Percentiles rank a stretch among this genome's conserved stretches.
These are phyloP conservation scores for Cheumatopsyche charites DNA, from an alignment of 1,140 invertebrate species.

Conservation along the genomic window DNA sequence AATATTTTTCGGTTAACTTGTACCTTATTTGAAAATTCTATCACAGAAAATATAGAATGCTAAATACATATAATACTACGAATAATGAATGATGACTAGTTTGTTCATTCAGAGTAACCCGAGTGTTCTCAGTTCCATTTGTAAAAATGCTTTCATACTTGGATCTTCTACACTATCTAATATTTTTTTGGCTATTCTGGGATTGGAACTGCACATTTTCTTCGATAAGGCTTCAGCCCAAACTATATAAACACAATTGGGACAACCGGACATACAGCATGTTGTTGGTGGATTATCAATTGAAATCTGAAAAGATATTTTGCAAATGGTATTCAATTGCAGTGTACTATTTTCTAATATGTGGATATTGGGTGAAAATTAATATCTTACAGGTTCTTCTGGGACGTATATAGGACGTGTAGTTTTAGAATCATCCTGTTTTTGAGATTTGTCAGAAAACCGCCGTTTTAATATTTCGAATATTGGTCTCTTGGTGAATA, in stretches of 20 bases:
- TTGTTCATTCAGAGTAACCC: slow-evolving; percentile 44
- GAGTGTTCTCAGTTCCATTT: slow-evolving; percentile 71
- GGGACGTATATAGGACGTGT: slow-evolving; percentile 38
- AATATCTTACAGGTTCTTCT: slow-evolving; percentile 36
- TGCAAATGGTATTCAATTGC: background rate
- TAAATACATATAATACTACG: background rate
- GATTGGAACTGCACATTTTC: slow-evolving; percentile 70
- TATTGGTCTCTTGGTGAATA: too few species aligned
- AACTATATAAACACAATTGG: slow-evolving; percentile 93
- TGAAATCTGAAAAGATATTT: slow-evolving; percentile 53
- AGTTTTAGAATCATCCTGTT: slow-evolving; percentile 7
- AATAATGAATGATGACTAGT: background rate
- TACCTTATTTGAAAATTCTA: too few species aligned
- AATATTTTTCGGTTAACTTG: too few species aligned
- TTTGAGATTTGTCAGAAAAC: too few species aligned
- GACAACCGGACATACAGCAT: slow-evolving; percentile 93
- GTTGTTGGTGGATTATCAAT: slow-evolving; percentile 70
- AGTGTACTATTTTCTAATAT: background rate
- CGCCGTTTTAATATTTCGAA: too few species aligned
- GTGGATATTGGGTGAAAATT: background rate
- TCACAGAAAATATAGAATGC: too few species aligned
- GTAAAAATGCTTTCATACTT: slow-evolving; percentile 79
- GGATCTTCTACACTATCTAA: slow-evolving; percentile 80
- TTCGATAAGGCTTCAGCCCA: slow-evolving; percentile 84
- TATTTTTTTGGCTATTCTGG: slow-evolving; percentile 74